Base-by-base conservation (phyloP, 64 coral and sea anemone genomes). In the Trachythela sp. region DNA sequence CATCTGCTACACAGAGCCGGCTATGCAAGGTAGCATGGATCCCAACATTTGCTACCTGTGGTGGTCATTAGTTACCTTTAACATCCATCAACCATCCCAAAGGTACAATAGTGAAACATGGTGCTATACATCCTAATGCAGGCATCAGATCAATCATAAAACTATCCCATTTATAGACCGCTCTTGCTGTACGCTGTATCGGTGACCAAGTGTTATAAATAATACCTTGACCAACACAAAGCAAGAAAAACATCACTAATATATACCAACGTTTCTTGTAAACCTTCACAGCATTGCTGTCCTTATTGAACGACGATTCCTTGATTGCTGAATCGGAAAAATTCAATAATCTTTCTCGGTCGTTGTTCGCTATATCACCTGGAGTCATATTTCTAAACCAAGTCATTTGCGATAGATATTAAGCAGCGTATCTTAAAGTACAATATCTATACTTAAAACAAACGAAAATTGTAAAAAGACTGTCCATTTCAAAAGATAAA, bases 201-300 rank as follows among this genome's bases (percentile, higher is more conserved):
- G 91, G 91, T 48, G 85, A 39, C 91, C 91, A 92, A 45, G 85
- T 83, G 38, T 87, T 92, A 56, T 76, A 92, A 39, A 87, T 92
- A 33, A 88, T 40, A 18, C 75, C 86, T 80, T 92, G 80, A 11
- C 72, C 9, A n/a, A 85, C 70, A 84, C 84, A 54, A 35, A 86
- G 71, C 0, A 92, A 13, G 26, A 68, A 87, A 67, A 84, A 92
- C 37, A 92, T 36, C 0, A 59, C 32, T 40, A 92, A 49, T 39
- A 92, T 92, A 77, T 92, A 92, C 91, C 91, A 92, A 77, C 91
- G 36, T 9, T 75, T 36, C 85, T 64, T 92, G 52, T 92, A 92
- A 45, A 92, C 91, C 52, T 84, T 92, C 30, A 80, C 75, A 18
- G 31, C 34, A 38, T 37, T 18, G 75, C 2, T 13, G 37, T 80